A percentile compares a stretch with the other conserved stretches of the same genome.
These are phyloP conservation scores for Tetraodon nigroviridis DNA, from an alignment of 2,113 vertebrate genomes.

Conservation along the genomic window DNA sequence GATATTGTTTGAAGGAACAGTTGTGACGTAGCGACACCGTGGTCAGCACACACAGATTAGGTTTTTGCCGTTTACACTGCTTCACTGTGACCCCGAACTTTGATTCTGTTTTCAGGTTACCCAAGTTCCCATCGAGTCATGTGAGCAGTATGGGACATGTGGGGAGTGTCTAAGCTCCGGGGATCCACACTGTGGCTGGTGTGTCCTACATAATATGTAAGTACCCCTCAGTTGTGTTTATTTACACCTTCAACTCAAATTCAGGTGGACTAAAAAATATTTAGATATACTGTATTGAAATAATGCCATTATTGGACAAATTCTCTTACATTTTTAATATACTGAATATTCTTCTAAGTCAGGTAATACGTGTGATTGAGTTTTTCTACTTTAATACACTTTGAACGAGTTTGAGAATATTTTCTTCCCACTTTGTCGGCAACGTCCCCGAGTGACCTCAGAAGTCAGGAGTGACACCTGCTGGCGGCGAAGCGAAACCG, in stretches of 20 bases:
- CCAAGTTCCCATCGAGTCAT: slow-evolving; percentile 90
- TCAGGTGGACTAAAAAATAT: not conserved
- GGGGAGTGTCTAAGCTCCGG: slow-evolving; percentile 94
- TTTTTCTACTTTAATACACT: not conserved
- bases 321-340: no score
- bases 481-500: slow-evolving; percentile 45
- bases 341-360: no score
- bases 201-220: slow-evolving; percentile 94
- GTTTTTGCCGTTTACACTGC: slow-evolving; percentile 3
- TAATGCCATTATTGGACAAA: not conserved
- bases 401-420: slow-evolving; percentile 1
- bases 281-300: not conserved
- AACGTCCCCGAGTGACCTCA: not conserved
- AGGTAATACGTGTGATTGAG: no score
- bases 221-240: slow-evolving; percentile 53
- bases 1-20: not conserved
- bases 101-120: slow-evolving; percentile 77
- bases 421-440: slow-evolving; percentile 1
- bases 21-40: no score
- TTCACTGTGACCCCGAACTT: not conserved
- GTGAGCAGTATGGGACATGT: slow-evolving; percentile 93
- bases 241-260: not conserved
- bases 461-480: slow-evolving; percentile 63
- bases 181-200: slow-evolving; percentile 98
- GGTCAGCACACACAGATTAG: not conserved